Conservation (phyloP, 2,797 vertebrate genomes). For the Pipistrellus pipistrellus region DNA sequence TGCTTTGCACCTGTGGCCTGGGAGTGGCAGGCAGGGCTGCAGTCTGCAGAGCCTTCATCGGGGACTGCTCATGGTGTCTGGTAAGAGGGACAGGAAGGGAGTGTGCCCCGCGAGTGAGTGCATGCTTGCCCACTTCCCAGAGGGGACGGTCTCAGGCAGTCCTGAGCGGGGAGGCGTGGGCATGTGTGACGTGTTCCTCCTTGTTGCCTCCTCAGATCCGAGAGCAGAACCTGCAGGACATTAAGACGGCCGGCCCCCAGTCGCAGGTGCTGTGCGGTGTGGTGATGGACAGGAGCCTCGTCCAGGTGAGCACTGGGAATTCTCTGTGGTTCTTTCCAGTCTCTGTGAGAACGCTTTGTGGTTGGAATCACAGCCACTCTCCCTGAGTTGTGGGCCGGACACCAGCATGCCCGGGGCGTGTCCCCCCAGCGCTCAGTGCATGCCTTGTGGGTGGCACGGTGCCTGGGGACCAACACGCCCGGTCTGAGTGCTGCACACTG, state of each 20-base stretch:
- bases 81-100: background rate
- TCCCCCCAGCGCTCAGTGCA: constrained; percentile 85
- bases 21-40: background rate
- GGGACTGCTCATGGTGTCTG: background rate
- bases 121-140: background rate
- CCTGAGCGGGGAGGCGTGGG: background rate
- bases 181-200: constrained; percentile 62
- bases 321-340: constrained; percentile 84
- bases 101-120: background rate
- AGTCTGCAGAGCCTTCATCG: background rate
- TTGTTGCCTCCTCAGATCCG: constrained; percentile 92
- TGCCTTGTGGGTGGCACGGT: constrained; percentile 69
- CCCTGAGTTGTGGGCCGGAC: constrained; percentile 75
- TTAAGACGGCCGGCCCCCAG: constrained; percentile 97
- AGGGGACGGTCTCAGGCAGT: too few species aligned
- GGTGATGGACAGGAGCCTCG: constrained; percentile 93
- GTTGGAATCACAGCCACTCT: constrained; percentile 75
- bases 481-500: background rate
- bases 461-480: background rate
- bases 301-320: constrained; percentile 93
- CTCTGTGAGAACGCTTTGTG: constrained; percentile 76
- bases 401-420: constrained; percentile 76
- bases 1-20: too few species aligned
- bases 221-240: constrained; percentile 98
- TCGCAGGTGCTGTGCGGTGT: constrained; percentile 96